Percentiles rank a stretch among this genome's conserved stretches.
phyloP scores from a whole-genome alignment of 1,140 invertebrate species.

The Drosophila truncata region DNA sequence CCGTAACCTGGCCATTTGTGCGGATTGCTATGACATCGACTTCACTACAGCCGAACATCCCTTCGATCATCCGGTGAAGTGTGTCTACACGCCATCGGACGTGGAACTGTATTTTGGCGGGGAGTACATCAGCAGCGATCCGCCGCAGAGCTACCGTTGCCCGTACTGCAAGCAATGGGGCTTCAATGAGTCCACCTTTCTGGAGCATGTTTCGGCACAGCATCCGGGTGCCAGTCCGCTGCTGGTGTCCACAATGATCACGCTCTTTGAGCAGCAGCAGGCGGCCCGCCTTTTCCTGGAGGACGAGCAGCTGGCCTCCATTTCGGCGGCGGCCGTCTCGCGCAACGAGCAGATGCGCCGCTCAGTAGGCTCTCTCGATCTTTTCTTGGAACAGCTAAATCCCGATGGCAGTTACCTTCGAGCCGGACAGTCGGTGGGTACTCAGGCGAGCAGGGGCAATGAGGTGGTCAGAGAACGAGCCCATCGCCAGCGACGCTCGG shows the following conservation, averaged over 20 bases:
- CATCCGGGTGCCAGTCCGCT: conserved; percentile 56
- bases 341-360: conserved; percentile 60
- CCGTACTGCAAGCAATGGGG: conserved; percentile 74
- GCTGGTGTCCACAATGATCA: conserved; percentile 68
- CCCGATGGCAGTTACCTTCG: conserved; percentile 65
- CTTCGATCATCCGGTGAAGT: conserved; percentile 72
- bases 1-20: conserved; percentile 58
- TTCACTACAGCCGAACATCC: conserved; percentile 57
- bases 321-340: conserved; percentile 51
- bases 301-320: conserved; percentile 66
- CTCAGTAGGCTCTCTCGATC: conserved; percentile 40
- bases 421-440: conserved; percentile 4
- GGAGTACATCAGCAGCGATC: conserved; percentile 64
- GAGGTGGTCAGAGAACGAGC: conserved; percentile 16
- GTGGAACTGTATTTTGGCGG: conserved; percentile 68
- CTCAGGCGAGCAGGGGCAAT: neutral
- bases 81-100: conserved; percentile 53
- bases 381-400: conserved; percentile 64
- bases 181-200: conserved; percentile 69
- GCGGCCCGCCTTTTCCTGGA: conserved; percentile 67
- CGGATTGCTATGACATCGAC: conserved; percentile 61
- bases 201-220: conserved; percentile 61
- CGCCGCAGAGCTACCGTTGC: conserved; percentile 71
- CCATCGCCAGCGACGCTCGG: neutral
- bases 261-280: conserved; percentile 68